phyloP scores from a whole-genome alignment of 1,140 invertebrate genomes.

The Drosophila watanabei region DNA sequence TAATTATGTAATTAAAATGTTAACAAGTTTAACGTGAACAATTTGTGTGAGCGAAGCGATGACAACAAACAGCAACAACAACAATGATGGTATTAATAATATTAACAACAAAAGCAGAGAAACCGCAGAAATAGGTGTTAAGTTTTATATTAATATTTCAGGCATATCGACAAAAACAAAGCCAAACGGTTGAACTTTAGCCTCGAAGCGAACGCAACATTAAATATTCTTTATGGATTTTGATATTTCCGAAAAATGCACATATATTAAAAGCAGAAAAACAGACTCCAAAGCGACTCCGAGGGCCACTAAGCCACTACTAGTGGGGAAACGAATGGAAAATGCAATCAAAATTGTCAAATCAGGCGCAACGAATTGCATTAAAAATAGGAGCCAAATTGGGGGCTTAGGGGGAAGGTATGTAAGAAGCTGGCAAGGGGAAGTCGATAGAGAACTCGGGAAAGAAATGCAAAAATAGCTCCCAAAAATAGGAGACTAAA shows the following conservation, averaged over 20 bases:
- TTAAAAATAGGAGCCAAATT: constrained; percentile 49
- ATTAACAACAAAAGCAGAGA: constrained; percentile 10
- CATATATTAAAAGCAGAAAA: constrained; percentile 9
- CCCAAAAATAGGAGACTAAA: background rate
- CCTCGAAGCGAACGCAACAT: constrained; percentile 33
- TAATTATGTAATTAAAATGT: constrained; percentile 70
- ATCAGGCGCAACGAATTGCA: constrained; percentile 64
- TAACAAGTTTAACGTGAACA: constrained; percentile 61
- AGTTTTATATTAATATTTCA: constrained; percentile 60
- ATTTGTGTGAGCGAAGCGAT: constrained; percentile 40
- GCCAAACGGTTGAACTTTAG: constrained; percentile 32
- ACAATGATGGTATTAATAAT: background rate
- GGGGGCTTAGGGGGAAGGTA: background rate
- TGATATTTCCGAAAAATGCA: constrained; percentile 26
- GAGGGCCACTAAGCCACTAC: constrained; percentile 7
- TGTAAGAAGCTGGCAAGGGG: background rate
- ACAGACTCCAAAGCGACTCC: background rate
- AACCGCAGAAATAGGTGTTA: constrained; percentile 49
- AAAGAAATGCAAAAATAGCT: constrained; percentile 2
- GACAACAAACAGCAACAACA: constrained; percentile 26
- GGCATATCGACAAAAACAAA: constrained; percentile 39
- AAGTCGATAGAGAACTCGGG: background rate
- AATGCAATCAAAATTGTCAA: constrained; percentile 66
- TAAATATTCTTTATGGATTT: constrained; percentile 47
- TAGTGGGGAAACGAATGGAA: constrained; percentile 34